A percentile compares a stretch with the other conserved stretches of the same genome.
Conservation (phyloP, 2,113 vertebrate species). For the Tricholaema leucomelas region DNA sequence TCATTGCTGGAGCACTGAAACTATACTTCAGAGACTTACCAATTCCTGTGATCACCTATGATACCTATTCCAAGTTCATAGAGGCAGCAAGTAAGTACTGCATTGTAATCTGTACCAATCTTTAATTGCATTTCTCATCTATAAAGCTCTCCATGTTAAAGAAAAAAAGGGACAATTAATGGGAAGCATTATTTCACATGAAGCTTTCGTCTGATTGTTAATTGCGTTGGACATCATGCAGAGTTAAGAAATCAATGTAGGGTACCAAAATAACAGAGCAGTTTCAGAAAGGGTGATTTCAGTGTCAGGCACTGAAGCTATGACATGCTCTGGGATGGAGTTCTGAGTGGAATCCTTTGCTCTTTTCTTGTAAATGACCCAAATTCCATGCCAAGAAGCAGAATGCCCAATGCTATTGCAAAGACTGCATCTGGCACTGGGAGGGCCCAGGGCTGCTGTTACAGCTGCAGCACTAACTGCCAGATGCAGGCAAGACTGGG, state of each 20-base stretch:
- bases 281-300: not conserved
- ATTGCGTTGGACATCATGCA: not conserved
- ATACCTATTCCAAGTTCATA: constrained; percentile 95
- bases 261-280: not conserved
- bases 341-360: not conserved
- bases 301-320: not conserved
- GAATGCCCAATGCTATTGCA: not conserved
- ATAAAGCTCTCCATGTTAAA: not conserved
- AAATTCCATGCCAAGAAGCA: not conserved
- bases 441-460: not conserved
- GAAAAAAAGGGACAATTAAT: not conserved
- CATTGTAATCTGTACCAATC: not conserved
- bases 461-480: accelerated
- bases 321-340: not conserved
- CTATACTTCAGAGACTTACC: constrained; percentile 96
- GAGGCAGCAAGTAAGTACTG: constrained; percentile 91
- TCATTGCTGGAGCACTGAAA: constrained; percentile 94
- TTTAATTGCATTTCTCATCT: not conserved
- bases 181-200: not conserved
- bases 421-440: not conserved
- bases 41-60: constrained; percentile 94
- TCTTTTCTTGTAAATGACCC: not conserved
- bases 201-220: not conserved
- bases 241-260: not conserved
- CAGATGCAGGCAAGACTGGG: not conserved